These are phyloP conservation scores for Enteromius afrohamiltoni DNA, from an alignment of 2,797 vertebrate genomes.

Conservation along the genomic window DNA sequence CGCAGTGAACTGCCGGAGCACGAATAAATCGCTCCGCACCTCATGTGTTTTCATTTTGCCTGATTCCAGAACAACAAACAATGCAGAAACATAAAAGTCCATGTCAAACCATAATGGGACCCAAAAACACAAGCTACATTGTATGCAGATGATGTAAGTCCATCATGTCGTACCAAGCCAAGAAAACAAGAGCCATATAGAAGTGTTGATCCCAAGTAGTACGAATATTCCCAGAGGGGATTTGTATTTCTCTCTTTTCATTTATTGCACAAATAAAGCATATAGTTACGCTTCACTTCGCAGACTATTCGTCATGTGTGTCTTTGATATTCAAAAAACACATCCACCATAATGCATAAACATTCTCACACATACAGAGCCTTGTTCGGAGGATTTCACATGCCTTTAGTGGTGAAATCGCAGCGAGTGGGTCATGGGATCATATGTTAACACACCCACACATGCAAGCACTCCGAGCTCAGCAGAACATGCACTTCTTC, in stretches of 20 bases:
- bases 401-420: conserved; percentile 74
- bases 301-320: conserved; percentile 5
- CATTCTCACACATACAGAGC: not conserved
- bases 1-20: conserved; percentile 57
- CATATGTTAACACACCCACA: conserved; percentile 77
- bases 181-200: conserved; percentile 63
- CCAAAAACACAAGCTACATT: conserved; percentile 73
- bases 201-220: conserved; percentile 56
- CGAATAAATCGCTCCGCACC: conserved; percentile 62
- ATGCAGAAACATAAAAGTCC: conserved; percentile 70
- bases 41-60: conserved; percentile 77
- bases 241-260: conserved; percentile 40
- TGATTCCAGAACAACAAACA: conserved; percentile 74
- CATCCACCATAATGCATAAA: not conserved
- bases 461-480: conserved; percentile 74
- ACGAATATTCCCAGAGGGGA: conserved; percentile 61
- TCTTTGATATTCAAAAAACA: conserved; percentile 10
- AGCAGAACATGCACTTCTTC: conserved; percentile 77
- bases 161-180: conserved; percentile 50
- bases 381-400: conserved; percentile 66
- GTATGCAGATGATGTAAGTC: conserved; percentile 65
- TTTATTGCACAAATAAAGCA: conserved; percentile 18
- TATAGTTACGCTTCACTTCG: conserved; percentile 2
- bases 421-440: conserved; percentile 75
- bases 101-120: conserved; percentile 68